Percentiles rank a stretch among this genome's conserved stretches.
Evolutionary conservation across 2,113 vertebrate species (phyloP).

Genomic region (Pteronura brasiliensis): DNA sequence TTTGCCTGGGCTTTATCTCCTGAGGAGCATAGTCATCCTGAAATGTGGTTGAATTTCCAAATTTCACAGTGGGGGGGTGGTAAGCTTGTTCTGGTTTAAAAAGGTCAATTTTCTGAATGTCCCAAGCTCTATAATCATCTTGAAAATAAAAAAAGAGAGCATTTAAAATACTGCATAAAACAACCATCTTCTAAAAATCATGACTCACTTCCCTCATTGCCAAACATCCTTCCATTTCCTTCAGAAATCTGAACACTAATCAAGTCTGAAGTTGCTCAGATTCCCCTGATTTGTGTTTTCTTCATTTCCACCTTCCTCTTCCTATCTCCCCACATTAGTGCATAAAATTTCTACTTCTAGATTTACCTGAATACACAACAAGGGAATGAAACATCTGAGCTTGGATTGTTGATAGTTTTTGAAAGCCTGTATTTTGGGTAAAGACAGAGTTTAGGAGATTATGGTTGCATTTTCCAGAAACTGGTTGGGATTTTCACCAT

Average conservation of each 20-base stretch:
- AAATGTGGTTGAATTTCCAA: conserved; percentile 88
- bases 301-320: background rate
- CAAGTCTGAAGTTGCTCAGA: background rate
- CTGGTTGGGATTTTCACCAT: background rate
- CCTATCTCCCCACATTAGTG: background rate
- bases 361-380: background rate
- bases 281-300: background rate
- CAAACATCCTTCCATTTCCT: background rate
- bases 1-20: conserved; percentile 74
- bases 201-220: background rate
- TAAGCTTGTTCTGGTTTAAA: conserved; percentile 81
- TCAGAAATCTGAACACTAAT: background rate
- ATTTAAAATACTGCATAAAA: conserved; percentile 20
- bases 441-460: background rate
- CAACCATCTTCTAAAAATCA: background rate
- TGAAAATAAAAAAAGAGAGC: conserved; percentile 56
- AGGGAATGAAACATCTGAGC: background rate
- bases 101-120: conserved; percentile 80
- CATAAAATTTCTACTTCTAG: background rate
- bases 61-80: conserved; percentile 82
- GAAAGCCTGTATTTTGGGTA: background rate
- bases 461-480: background rate
- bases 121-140: conserved; percentile 88
- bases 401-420: background rate
- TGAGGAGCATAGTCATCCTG: conserved; percentile 85